These are phyloP conservation scores for Noctua janthina DNA, from an alignment of 2,888 invertebrate species.

Conservation along the genomic window DNA sequence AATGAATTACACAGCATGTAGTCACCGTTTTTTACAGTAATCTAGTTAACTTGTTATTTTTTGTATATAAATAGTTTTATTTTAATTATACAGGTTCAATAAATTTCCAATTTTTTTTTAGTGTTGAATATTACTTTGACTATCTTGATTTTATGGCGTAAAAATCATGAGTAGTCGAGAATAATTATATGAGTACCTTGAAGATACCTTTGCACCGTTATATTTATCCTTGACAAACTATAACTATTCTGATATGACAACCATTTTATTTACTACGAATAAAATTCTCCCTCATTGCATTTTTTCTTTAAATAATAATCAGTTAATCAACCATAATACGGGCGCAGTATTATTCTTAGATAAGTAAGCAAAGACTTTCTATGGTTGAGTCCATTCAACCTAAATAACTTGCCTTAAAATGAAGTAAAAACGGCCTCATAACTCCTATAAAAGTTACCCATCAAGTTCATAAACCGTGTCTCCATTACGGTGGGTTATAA, in stretches of 20 bases:
- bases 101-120: background rate
- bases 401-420: conserved; percentile 33
- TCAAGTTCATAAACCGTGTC: conserved; percentile 51
- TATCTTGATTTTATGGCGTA: background rate
- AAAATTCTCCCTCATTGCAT: background rate
- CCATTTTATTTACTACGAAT: background rate
- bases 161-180: no score
- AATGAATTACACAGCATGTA: background rate
- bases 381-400: conserved; percentile 4
- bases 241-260: background rate
- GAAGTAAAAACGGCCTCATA: conserved; percentile 33
- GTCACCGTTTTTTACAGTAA: background rate
- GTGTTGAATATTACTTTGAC: background rate
- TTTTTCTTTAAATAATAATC: background rate
- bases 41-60: background rate
- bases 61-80: background rate
- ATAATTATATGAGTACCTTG: no score
- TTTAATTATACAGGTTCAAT: background rate
- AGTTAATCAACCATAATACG: background rate
- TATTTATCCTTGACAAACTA: background rate
- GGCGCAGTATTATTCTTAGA: no score
- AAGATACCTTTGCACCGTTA: no score
- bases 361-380: background rate
- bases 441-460: conserved; percentile 39
- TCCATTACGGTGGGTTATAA: conserved; percentile 49